These are phyloP conservation scores for Apeltes quadracus DNA, from an alignment of 2,113 vertebrate genomes.

Conservation along the genomic window DNA sequence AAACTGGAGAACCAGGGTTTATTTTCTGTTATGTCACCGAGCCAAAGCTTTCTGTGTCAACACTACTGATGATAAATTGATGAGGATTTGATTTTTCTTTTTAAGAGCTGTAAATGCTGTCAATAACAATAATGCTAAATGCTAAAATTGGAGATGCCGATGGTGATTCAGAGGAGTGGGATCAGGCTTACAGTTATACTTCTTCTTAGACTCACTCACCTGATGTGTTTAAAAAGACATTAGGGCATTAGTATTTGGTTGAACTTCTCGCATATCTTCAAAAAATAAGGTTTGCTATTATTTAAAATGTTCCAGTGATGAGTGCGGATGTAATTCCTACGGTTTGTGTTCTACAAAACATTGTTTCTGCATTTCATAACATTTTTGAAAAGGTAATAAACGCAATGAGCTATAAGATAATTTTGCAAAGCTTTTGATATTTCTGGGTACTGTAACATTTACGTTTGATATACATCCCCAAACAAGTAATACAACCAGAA, in stretches of 20 bases:
- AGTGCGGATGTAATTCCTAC: neutral
- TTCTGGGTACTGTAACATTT: neutral
- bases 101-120: neutral
- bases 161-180: neutral
- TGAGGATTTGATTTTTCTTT: neutral
- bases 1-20: constrained; percentile 25
- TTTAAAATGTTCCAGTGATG: neutral
- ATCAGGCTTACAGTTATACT: neutral
- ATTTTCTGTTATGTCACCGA: constrained; percentile 34
- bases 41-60: neutral
- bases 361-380: neutral
- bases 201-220: neutral
- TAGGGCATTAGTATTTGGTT: neutral
- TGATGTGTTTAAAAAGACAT: neutral
- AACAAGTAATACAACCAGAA: constrained; percentile 11
- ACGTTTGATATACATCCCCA: neutral
- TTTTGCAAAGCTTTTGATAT: neutral
- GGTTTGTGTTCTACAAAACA: neutral
- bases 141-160: neutral
- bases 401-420: neutral
- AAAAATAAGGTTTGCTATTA: neutral
- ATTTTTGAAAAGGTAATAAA: neutral
- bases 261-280: neutral
- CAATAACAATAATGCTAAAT: neutral
- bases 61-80: neutral